Conservation (phyloP, 2,113 vertebrate species). For the Notarius quadriscutis region DNA sequence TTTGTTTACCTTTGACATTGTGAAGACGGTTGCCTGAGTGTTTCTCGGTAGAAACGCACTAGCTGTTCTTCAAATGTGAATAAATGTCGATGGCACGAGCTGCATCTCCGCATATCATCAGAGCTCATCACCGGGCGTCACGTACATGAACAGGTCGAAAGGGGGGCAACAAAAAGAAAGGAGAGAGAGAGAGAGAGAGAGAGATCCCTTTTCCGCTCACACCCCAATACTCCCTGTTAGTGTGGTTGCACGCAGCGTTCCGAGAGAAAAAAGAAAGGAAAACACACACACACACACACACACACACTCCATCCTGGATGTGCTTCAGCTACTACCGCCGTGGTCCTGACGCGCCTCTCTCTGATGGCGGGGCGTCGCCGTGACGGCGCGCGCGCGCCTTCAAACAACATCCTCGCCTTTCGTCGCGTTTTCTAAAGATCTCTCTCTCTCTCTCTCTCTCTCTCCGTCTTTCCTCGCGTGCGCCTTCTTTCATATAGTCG, state of each 20-base stretch:
- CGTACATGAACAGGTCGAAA: constrained; percentile 19
- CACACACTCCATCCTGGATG: constrained; percentile 27
- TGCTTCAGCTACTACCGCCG: constrained; percentile 35
- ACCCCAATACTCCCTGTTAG: constrained; percentile 46
- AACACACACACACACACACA: no score
- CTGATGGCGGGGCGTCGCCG: constrained; percentile 40
- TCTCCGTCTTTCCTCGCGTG: not conserved
- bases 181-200: not conserved
- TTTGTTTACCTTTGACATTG: constrained; percentile 39
- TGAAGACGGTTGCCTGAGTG: constrained; percentile 15
- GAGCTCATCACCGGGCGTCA: constrained; percentile 28
- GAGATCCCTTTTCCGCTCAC: constrained; percentile 13
- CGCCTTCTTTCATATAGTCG: constrained; percentile 59
- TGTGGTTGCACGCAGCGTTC: constrained; percentile 25
- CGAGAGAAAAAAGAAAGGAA: constrained; percentile 15
- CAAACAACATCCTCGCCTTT: not conserved
- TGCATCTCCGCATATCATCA: constrained; percentile 40
- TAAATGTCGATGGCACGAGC: constrained; percentile 34
- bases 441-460: no score
- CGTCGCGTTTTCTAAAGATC: not conserved
- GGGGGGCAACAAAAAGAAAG: not conserved
- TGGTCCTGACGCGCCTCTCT: constrained; percentile 21
- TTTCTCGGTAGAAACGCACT: constrained; percentile 22
- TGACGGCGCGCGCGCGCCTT: constrained; percentile 33
- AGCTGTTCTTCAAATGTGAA: constrained; percentile 29